phyloP scores from a whole-genome alignment of 92 coral and sea anemone genomes.

The Epizoanthus ramosus region DNA sequence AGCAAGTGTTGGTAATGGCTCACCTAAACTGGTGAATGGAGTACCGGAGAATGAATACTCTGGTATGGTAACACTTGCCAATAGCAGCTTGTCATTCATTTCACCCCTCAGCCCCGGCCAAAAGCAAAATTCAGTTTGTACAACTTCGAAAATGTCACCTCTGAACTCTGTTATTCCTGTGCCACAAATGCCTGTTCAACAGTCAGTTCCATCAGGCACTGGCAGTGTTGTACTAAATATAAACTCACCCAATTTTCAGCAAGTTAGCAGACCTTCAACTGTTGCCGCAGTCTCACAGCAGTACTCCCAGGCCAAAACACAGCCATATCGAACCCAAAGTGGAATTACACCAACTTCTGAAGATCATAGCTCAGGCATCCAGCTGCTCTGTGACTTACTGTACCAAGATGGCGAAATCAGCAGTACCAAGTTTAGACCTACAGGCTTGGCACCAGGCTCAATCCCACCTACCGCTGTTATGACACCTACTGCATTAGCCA shows the following conservation, averaged over 20 bases:
- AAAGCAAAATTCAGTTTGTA: neutral
- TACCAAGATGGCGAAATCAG: constrained; percentile 73
- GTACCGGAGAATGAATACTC: constrained; percentile 43
- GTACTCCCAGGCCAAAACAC: constrained; percentile 8
- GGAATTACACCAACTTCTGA: constrained; percentile 36
- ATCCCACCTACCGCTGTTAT: constrained; percentile 29
- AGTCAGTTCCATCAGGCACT: neutral
- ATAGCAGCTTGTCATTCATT: constrained; percentile 60
- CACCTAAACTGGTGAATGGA: constrained; percentile 39
- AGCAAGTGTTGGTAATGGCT: neutral
- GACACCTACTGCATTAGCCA: constrained; percentile 40
- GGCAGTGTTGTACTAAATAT: constrained; percentile 7
- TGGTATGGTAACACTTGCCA: constrained; percentile 62
- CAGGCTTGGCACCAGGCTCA: neutral
- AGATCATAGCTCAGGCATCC: constrained; percentile 77
- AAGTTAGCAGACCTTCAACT: neutral
- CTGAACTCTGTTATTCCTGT: neutral
- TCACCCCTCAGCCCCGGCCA: constrained; percentile 69
- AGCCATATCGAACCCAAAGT: neutral
- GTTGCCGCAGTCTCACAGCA: constrained; percentile 8
- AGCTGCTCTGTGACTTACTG: constrained; percentile 79
- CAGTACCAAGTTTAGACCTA: constrained; percentile 40
- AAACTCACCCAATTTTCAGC: constrained; percentile 13
- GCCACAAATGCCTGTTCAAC: neutral
- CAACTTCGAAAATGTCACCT: neutral